Percentiles rank a stretch among this genome's conserved stretches.
Conservation (phyloP, 1,140 invertebrate genomes). For the Geopemphigus sp. region DNA sequence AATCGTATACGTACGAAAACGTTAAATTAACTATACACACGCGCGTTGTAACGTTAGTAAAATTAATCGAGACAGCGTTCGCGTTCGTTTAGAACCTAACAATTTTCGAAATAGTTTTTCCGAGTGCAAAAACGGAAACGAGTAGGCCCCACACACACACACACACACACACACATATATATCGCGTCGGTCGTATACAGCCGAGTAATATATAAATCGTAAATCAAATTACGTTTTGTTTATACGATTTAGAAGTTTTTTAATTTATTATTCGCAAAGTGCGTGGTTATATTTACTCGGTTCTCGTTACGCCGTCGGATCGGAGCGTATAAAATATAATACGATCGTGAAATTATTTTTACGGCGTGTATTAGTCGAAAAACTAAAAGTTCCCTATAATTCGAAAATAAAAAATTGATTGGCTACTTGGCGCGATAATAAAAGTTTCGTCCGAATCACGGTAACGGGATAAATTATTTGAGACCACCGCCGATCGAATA, state of each 20-base stretch:
- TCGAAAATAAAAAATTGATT: slow-evolving; percentile 25
- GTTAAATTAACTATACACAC: too few relatives aligned
- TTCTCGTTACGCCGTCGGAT: neutral
- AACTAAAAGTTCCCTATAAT: neutral
- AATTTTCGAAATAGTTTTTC: too few relatives aligned
- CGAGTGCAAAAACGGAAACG: too few relatives aligned
- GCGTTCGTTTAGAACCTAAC: too few relatives aligned
- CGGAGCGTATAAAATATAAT: slow-evolving; percentile 5
- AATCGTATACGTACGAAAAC: too few relatives aligned
- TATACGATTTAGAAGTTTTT: neutral
- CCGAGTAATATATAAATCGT: too few relatives aligned
- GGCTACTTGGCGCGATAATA: neutral
- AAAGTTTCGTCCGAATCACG: neutral
- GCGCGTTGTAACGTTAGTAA: too few relatives aligned
- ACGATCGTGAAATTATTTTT: slow-evolving; percentile 7
- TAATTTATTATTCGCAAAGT: neutral
- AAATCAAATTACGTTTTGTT: neutral
- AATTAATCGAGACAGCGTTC: too few relatives aligned
- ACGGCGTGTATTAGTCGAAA: neutral
- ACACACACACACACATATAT: too few relatives aligned
- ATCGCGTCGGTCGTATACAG: too few relatives aligned
- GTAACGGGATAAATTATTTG: neutral
- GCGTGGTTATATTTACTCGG: neutral
- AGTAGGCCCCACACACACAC: too few relatives aligned
- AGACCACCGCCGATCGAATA: neutral